Base-by-base conservation (phyloP, 2,113 vertebrate genomes). In the Siphamia tubifer region DNA sequence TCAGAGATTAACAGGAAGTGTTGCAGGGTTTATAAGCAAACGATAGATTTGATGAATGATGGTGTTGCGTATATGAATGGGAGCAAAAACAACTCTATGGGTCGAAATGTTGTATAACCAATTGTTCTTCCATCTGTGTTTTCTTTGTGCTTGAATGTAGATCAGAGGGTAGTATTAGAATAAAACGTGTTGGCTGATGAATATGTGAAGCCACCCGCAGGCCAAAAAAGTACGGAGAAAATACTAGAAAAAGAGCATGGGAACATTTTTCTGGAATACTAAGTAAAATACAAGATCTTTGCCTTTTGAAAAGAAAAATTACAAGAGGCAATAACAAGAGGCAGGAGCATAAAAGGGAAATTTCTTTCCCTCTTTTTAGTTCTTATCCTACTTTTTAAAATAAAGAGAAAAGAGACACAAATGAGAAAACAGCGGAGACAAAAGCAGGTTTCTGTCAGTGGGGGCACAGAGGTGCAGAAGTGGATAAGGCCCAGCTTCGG, bases 371-470 rank as follows among this genome's bases (percentile, higher is more conserved):
- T 42, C 36, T 31, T 12, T 61, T 35, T 36, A 23, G 15, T 28
- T 51, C 36, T 76, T 73, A 55, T 62, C 34, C 52, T 0, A 2
- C 17, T 39, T 57, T 60, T 74, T 28, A 71, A 73, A 53, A 87
- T 55, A 23, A 73, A 32, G 43, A 61, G 57, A 56, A 57, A 84
- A 82, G 81, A 87, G 84, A 78, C 40, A 63, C 20, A 42, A 57
- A 52, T 52, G 35, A 53, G 48, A 39, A 48, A 79, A 68, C 40
- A 49, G 63, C 7, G 16, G 39, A 72, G 79, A 79, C 60, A 54
- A 87, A 80, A 74, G 58, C 34, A 58, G 64, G 65, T 62, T 68
- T 86, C 82, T 77, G 67, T 87, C 77, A 83, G 73, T 74, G 31
- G 66, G 68, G 55, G 72, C 27, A 64, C 35, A 38, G n/a, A 43